A percentile compares a stretch with the other conserved stretches of the same genome.
Conservation (phyloP, 2,888 invertebrate genomes). For the Tipula confusa region DNA sequence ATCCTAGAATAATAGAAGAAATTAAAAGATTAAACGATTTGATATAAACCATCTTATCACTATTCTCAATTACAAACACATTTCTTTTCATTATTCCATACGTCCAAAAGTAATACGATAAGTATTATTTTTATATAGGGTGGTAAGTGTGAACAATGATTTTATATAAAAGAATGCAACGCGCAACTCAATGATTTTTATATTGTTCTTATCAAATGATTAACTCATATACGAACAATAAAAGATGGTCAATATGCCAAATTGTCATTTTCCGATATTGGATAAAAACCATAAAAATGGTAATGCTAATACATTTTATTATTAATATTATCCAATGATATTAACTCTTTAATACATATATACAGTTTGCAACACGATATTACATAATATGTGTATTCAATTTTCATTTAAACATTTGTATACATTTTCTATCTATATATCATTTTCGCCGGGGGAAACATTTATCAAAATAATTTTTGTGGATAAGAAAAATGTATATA, state of each 20-base stretch:
- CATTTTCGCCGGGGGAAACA: neutral
- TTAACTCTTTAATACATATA: neutral
- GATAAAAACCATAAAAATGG: neutral
- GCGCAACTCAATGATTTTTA: neutral
- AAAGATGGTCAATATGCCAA: neutral
- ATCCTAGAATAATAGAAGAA: neutral
- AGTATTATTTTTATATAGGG: neutral
- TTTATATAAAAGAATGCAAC: neutral
- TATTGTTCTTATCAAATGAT: neutral
- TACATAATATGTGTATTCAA: neutral
- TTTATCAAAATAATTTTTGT: neutral
- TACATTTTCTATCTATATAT: neutral
- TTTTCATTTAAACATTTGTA: neutral
- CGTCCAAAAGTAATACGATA: neutral
- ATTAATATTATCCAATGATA: neutral
- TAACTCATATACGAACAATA: neutral
- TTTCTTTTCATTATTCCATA: neutral
- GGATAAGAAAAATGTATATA: neutral
- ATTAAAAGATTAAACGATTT: neutral
- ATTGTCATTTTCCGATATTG: neutral
- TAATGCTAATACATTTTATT: neutral
- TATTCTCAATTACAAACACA: neutral
- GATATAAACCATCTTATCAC: constrained; percentile 9
- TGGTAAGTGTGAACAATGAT: neutral
- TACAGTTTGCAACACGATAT: neutral